phyloP scores from a whole-genome alignment of 2,797 vertebrate species.

The Kryptolebias ocellatus region DNA sequence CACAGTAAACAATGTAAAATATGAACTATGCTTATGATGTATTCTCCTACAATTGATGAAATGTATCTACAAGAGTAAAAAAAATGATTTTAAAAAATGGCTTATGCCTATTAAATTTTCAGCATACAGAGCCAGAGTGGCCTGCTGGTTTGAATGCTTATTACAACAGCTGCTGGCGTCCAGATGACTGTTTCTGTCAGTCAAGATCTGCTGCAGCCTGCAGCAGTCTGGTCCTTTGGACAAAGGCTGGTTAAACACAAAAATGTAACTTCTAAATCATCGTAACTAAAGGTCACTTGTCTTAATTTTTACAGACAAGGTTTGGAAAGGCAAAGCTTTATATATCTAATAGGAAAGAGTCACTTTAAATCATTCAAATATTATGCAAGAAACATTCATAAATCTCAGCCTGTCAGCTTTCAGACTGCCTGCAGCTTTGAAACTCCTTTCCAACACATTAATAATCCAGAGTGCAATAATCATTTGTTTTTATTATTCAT shows the following conservation, averaged over 20 bases:
- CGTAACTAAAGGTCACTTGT: not conserved
- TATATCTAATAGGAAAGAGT: not conserved
- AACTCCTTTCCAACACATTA: slow-evolving; percentile 20
- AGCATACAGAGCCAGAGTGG: slow-evolving; percentile 47
- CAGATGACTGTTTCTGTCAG: slow-evolving; percentile 51
- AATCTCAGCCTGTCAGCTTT: slow-evolving; percentile 8
- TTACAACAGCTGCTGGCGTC: slow-evolving; percentile 64
- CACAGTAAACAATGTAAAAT: too few relatives aligned
- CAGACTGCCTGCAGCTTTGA: slow-evolving; percentile 9
- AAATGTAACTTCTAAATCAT: not conserved
- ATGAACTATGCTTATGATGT: too few relatives aligned
- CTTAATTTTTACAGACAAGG: not conserved
- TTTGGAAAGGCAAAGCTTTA: slow-evolving; percentile 4
- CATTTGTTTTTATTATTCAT: slow-evolving; percentile 19
- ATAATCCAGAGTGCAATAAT: slow-evolving; percentile 37
- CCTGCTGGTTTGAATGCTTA: slow-evolving; percentile 57
- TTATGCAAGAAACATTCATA: slow-evolving; percentile 14
- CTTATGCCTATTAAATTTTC: not conserved
- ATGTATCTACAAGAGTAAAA: too few relatives aligned
- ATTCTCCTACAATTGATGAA: too few relatives aligned
- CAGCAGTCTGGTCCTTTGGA: slow-evolving; percentile 31
- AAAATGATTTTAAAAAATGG: not conserved
- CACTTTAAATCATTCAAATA: not conserved
- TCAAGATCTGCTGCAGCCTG: slow-evolving; percentile 35
- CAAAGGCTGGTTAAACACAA: not conserved